Percentiles rank a stretch among this genome's conserved stretches.
phyloP scores from a whole-genome alignment of 2,888 invertebrate genomes.

The Magallana nippona region DNA sequence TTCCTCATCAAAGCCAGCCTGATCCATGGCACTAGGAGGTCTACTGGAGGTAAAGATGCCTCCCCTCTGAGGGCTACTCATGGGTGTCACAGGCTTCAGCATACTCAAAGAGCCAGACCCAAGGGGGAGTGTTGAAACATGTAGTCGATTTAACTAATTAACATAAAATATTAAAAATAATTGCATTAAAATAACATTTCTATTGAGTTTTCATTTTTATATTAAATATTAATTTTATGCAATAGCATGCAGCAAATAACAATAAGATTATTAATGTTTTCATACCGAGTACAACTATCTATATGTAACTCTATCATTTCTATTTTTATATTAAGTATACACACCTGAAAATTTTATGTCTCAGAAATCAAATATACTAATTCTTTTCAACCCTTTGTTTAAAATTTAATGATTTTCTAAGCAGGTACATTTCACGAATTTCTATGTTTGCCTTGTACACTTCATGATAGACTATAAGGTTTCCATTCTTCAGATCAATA shows the following conservation, averaged over 20 bases:
- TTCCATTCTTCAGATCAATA: no score
- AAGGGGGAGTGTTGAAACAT: slow-evolving; percentile 77
- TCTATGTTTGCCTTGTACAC: no score
- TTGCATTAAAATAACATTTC: neutral
- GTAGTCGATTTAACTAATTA: slow-evolving; percentile 86
- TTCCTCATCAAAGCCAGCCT: slow-evolving; percentile 83
- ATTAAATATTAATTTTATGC: no score
- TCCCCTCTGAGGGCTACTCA: slow-evolving; percentile 71
- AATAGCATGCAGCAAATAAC: neutral
- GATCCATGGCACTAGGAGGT: slow-evolving; percentile 80
- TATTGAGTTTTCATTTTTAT: neutral
- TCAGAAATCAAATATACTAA: no score
- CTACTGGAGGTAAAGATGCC: slow-evolving; percentile 84
- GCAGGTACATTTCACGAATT: no score
- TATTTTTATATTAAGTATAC: no score
- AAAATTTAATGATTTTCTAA: no score
- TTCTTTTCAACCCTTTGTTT: no score
- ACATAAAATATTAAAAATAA: slow-evolving; percentile 22
- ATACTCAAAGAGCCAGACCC: slow-evolving; percentile 68
- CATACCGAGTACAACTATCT: no score
- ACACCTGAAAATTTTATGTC: no score
- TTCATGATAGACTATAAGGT: no score
- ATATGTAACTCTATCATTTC: no score
- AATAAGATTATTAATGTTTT: neutral
- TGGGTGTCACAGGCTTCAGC: slow-evolving; percentile 69